A percentile compares a stretch with the other conserved stretches of the same genome.
Conservation (phyloP, 2,113 vertebrate species). For the Vulpes vulpes region DNA sequence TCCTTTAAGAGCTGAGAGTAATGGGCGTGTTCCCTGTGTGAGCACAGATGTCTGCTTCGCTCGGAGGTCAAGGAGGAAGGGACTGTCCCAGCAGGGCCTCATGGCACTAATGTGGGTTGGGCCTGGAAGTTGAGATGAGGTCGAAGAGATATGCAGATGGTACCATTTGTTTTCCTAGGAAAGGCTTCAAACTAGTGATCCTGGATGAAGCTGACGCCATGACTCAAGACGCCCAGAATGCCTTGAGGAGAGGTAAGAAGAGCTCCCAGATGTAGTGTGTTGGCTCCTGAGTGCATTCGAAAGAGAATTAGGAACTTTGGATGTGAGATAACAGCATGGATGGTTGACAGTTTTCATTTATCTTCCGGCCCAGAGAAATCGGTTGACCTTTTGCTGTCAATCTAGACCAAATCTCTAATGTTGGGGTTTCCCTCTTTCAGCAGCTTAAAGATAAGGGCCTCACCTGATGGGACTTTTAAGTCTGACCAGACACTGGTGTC, state of each 20-base stretch:
- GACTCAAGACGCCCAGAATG: conserved; percentile 99
- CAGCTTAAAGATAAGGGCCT: not conserved
- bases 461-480: not conserved
- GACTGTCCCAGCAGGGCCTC: not conserved
- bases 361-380: not conserved
- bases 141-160: rapidly evolving
- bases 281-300: not conserved
- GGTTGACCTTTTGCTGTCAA: not conserved
- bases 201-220: conserved; percentile 99
- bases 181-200: conserved; percentile 98
- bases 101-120: not conserved
- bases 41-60: not conserved
- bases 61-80: not conserved
- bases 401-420: not conserved
- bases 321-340: rapidly evolving
- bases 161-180: conserved; percentile 86
- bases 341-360: not conserved
- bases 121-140: not conserved
- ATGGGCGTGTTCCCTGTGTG: not conserved
- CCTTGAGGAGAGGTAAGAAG: conserved; percentile 95
- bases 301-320: not conserved
- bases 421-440: not conserved
- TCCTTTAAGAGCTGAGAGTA: rapidly evolving
- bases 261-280: rapidly evolving
- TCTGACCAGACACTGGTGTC: not conserved